Base-by-base conservation (phyloP, 2,888 invertebrate species). In the Drosophila meridionalis region DNA sequence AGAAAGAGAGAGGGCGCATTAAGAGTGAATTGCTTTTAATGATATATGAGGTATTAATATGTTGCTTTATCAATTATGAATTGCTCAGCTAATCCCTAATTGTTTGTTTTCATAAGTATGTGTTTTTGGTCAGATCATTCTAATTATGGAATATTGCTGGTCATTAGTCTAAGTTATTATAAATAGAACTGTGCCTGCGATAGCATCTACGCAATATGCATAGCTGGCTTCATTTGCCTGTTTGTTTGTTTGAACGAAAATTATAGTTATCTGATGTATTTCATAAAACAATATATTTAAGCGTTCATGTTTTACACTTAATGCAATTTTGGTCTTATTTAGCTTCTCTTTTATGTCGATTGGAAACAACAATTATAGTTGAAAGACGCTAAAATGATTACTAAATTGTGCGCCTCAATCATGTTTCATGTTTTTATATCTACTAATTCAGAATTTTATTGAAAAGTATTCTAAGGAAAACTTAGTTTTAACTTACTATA, bases 31-130 rank as follows among this genome's bases (percentile, higher is more conserved):
- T 59, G 62, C 45, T 58, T 48, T 45, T 28, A 42, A 53, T 57
- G 53, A 63, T 59, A 61, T 73, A 56, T 57, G 60, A 47, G 43
- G 30, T 47, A 61, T 62, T 59, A 56, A 36, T 61, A 40, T 63
- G 57, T 67, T 73, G 47, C 56, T 64, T 69, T 69, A 43, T 60
- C 69, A 68, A 73, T 68, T 68, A 61, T 64, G 52, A 73, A 63
- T 62, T 64, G 59, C 36, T 56, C 32, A 53, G 48, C 66, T 43
- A 50, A 26, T 50, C 20, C 50, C 47, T 36, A 34, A 64, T 47
- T 64, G 65, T 62, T 61, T 77, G 32, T 63, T 78, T 78, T 69
- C 28, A 30, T 55, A 62, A 50, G 36, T 56, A 38, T 58, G 26
- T 76, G 8, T 11, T 50, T 55, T 59, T 55, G 50, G 47, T 28